Evolutionary conservation across 2,888 invertebrate genomes (phyloP).

Genomic region (Drosophila limbata): DNA sequence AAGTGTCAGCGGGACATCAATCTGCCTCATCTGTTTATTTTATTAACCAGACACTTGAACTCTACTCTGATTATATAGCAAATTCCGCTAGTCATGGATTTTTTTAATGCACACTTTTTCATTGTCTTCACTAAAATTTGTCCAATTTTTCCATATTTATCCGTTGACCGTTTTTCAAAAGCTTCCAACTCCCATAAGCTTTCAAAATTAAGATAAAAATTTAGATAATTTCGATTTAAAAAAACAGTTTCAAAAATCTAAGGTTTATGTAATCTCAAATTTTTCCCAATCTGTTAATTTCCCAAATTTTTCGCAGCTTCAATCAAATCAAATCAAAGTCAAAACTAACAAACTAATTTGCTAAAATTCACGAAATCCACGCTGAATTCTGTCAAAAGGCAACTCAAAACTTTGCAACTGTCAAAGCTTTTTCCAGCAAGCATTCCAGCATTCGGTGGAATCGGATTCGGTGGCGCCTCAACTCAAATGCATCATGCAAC

Average conservation of each 20-base stretch:
- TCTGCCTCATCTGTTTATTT: slow-evolving; percentile 10
- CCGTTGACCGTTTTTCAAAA: too few species aligned
- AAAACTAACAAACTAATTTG: slow-evolving; percentile 43
- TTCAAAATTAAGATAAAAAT: too few species aligned
- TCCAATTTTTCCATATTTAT: too few species aligned
- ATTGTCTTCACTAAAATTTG: not conserved
- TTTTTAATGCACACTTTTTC: too few species aligned
- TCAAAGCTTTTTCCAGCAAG: slow-evolving; percentile 40
- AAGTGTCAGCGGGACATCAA: slow-evolving; percentile 35
- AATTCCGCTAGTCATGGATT: slow-evolving; percentile 1
- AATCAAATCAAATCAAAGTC: slow-evolving; percentile 15
- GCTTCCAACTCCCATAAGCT: too few species aligned
- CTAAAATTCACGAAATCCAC: slow-evolving; percentile 34
- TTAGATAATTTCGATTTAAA: too few species aligned
- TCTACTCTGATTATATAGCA: slow-evolving; percentile 6
- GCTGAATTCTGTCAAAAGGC: slow-evolving; percentile 28
- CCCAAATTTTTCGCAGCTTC: not conserved
- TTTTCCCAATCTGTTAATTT: not conserved
- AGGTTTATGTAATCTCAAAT: not conserved
- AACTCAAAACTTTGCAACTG: slow-evolving; percentile 39
- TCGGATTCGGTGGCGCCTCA: slow-evolving; percentile 4
- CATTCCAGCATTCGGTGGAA: too few species aligned
- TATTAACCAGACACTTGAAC: slow-evolving; percentile 21
- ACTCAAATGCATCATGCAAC: slow-evolving; percentile 6
- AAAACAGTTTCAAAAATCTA: not conserved